Evolutionary conservation across 2,797 vertebrate genomes (phyloP).

Genomic region (Cyprinodon diabolis): DNA sequence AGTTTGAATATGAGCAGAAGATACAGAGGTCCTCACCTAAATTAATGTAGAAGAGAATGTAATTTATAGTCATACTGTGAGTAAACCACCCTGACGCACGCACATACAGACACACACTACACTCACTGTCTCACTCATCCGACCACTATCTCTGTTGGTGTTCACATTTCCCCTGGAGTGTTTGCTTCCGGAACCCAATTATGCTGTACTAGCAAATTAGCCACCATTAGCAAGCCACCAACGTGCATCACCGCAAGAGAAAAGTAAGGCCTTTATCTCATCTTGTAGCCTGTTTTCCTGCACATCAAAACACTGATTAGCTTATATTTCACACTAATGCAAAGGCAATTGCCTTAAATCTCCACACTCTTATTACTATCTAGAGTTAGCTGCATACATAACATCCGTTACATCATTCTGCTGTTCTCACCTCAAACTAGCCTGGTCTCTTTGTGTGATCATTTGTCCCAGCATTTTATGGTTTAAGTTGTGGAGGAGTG

Average conservation of each 20-base stretch:
- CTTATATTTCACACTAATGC: conserved; percentile 70
- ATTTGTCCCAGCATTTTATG: not conserved
- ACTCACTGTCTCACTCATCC: not conserved
- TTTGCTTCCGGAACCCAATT: conserved; percentile 77
- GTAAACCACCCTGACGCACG: conserved; percentile 15
- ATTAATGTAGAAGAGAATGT: conserved; percentile 10
- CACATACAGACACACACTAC: conserved; percentile 10
- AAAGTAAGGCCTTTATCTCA: conserved; percentile 57
- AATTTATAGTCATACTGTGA: conserved; percentile 14
- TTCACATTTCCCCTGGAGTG: conserved; percentile 68
- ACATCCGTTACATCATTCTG: not conserved
- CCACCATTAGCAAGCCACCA: conserved; percentile 69
- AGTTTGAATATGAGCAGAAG: conserved; percentile 12
- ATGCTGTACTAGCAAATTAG: conserved; percentile 77
- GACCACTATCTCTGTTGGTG: conserved; percentile 52
- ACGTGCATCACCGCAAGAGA: conserved; percentile 68
- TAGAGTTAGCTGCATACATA: conserved; percentile 18
- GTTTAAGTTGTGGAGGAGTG: not conserved
- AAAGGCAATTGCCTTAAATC: conserved; percentile 24
- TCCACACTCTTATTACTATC: conserved; percentile 20
- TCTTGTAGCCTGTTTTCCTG: conserved; percentile 63
- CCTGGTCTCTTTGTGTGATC: conserved; percentile 5
- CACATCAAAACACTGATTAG: conserved; percentile 71
- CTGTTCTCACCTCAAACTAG: conserved; percentile 7
- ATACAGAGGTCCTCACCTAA: conserved; percentile 9